phyloP scores from a whole-genome alignment of 2,113 vertebrate genomes.

The Megaceryle maxima region DNA sequence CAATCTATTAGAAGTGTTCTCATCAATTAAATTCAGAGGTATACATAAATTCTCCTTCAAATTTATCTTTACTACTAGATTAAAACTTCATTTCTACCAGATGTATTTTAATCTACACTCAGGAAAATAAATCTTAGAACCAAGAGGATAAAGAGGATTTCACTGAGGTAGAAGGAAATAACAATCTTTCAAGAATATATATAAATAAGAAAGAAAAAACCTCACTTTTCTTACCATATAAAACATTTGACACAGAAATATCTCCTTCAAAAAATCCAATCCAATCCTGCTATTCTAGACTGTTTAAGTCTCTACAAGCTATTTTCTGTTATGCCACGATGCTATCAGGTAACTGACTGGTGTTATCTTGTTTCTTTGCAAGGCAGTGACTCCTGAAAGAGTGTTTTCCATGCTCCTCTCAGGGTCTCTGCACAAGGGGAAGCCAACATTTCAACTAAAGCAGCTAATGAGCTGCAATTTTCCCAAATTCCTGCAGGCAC shows the following conservation, averaged over 20 bases:
- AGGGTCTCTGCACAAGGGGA: neutral
- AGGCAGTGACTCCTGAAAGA: neutral
- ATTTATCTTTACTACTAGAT: neutral
- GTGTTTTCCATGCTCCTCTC: neutral
- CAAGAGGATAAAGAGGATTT: neutral
- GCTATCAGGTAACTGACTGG: neutral
- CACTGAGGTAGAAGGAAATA: neutral
- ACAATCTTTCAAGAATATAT: neutral
- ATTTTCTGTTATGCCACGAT: neutral
- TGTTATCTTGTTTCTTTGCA: neutral
- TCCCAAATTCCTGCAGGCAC: neutral
- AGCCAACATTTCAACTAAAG: neutral
- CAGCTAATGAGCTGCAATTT: neutral
- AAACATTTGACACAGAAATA: neutral
- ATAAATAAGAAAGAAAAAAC: neutral
- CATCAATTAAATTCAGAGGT: neutral
- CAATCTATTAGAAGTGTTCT: neutral
- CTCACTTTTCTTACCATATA: neutral
- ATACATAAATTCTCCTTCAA: neutral
- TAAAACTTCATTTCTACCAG: neutral
- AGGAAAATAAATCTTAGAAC: neutral
- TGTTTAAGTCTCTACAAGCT: neutral
- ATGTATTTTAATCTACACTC: neutral
- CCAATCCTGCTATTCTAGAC: neutral
- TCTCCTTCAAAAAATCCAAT: neutral